Base-by-base conservation (phyloP, 2,797 vertebrate species). In the Falco rusticolus region DNA sequence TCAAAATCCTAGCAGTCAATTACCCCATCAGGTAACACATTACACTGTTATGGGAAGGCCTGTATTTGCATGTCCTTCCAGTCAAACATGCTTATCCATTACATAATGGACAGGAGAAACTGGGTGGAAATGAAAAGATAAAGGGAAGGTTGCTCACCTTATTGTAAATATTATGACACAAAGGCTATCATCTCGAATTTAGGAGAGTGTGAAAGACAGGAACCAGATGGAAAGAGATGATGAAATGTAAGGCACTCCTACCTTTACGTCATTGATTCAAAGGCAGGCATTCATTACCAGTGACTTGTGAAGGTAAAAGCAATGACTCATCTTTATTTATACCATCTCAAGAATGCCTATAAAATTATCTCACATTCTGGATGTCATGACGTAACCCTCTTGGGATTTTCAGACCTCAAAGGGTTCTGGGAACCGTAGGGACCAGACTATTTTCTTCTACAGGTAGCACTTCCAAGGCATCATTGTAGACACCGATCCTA, bases 141-240 rank as follows among this genome's bases (percentile, higher is more conserved):
- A 74, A 75, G 16, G 19, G 77, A 90, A 94, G 31, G 39, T 51
- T 93, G 21, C 87, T 95, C 56, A 60, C 43, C 75, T 79, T 84
- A 87, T 54, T 43, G 54, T 80, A 94, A 97, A 96, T 72, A 87
- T 82, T 94, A 68, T 68, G 76, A 74, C 71, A 85, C 66, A 89
- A 93, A 87, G 76, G 15, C 72, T 79, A 90, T 84, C 4, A 19
- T 48, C 77, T 43, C 69, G 71, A 96, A 87, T 81, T 94, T 83
- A 66, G 43, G 37, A 74, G 15, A n/a, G 13, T 41, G n/a, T 78
- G 43, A 95, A 88, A 84, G 68, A 83, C n/a, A 28, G 71, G 51
- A 89, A 83, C 16, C 11, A 89, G 33, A 87, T 19, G 16, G 56
- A 89, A 86, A 56, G 6, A n/a, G 37, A 5, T 54, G 34, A 69